Percentiles rank a stretch among this genome's conserved stretches.
Evolutionary conservation across 2,888 invertebrate species (phyloP).

Genomic region (Venusia cambrica): DNA sequence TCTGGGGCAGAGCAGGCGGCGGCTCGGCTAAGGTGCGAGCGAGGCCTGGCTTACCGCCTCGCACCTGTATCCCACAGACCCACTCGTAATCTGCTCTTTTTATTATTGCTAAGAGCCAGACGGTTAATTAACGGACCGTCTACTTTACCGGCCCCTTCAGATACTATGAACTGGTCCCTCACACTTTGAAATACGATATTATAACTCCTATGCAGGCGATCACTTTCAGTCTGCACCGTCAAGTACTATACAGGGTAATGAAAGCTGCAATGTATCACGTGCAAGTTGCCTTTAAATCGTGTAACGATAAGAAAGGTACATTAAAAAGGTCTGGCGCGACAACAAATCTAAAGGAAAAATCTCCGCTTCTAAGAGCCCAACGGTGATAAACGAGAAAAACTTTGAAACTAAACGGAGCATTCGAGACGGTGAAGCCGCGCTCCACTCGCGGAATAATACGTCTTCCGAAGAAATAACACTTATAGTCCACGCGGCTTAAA

Average conservation of each 20-base stretch:
- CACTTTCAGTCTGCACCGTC: constrained; percentile 2
- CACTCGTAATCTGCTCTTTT: constrained; percentile 55
- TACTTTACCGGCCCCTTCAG: constrained; percentile 39
- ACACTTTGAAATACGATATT: constrained; percentile 7
- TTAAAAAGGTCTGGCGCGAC: constrained; percentile 82
- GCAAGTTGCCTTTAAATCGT: constrained; percentile 70
- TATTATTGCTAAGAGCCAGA: constrained; percentile 49
- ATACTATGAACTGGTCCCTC: constrained; percentile 23
- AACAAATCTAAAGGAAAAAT: constrained; percentile 82
- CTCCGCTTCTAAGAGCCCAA: constrained; percentile 79
- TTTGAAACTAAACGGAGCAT: constrained; percentile 81
- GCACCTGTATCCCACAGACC: constrained; percentile 53
- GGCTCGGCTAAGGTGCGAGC: constrained; percentile 42
- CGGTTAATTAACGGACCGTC: constrained; percentile 53
- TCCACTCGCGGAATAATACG: constrained; percentile 79
- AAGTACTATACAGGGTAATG: constrained; percentile 15
- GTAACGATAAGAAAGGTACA: constrained; percentile 77
- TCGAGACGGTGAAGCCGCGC: constrained; percentile 76
- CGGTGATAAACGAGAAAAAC: constrained; percentile 82
- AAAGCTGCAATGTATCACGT: constrained; percentile 41
- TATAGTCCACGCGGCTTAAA: constrained; percentile 80
- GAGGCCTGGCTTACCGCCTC: constrained; percentile 41
- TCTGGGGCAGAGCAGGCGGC: constrained; percentile 62
- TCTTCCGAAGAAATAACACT: constrained; percentile 79
- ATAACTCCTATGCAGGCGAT: constrained; percentile 11